Evolutionary conservation across 2,797 vertebrate species (phyloP).

Genomic region (Falco rusticolus): DNA sequence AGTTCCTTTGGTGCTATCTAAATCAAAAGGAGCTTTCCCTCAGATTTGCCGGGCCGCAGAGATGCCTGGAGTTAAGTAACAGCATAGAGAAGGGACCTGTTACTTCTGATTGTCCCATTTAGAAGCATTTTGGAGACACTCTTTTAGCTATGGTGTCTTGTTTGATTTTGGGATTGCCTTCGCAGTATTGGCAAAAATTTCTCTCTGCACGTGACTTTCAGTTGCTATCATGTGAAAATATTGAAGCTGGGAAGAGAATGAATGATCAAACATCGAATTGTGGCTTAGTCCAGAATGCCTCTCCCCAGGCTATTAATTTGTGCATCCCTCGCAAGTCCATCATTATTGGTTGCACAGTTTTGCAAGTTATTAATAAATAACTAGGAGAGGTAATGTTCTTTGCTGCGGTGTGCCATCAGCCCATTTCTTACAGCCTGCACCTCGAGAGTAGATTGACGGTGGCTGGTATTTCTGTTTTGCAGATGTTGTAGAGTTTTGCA

Average conservation of each 20-base stretch:
- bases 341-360: neutral
- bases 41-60: neutral
- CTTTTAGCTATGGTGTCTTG: neutral
- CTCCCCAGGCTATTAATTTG: neutral
- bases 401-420: neutral
- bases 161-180: neutral
- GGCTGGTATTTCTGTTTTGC: neutral
- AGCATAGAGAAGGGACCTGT: neutral
- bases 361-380: constrained; percentile 64
- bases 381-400: neutral
- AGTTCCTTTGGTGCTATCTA: neutral
- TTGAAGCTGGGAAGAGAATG: neutral
- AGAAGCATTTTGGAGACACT: neutral
- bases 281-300: neutral
- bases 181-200: neutral
- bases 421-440: neutral
- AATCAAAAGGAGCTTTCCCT: neutral
- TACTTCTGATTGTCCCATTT: neutral
- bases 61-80: neutral
- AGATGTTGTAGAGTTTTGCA: constrained; percentile 6
- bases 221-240: neutral
- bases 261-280: neutral
- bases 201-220: neutral
- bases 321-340: neutral
- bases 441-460: neutral